phyloP scores from a whole-genome alignment of 2,888 invertebrate species.

The Drosophila parthenogenetica region DNA sequence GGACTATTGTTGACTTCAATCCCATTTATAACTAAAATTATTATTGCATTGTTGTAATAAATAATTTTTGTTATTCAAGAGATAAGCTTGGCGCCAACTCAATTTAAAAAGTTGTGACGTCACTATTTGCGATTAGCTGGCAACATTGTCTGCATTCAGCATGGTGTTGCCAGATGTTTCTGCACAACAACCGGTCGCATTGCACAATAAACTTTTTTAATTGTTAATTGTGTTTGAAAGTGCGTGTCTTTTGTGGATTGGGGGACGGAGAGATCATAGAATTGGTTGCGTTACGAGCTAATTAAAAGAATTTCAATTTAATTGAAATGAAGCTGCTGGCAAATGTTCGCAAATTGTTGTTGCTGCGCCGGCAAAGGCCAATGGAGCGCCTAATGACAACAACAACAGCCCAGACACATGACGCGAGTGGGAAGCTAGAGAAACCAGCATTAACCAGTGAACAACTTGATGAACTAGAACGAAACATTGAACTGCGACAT shows the following conservation, averaged over 20 bases:
- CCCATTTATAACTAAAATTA: slow-evolving; percentile 5
- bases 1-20: slow-evolving; percentile 25
- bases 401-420: slow-evolving; percentile 31
- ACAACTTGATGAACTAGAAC: slow-evolving; percentile 72
- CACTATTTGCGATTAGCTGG: slow-evolving; percentile 26
- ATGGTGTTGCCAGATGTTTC: slow-evolving; percentile 38
- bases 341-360: slow-evolving; percentile 49
- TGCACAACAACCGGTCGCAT: slow-evolving; percentile 18
- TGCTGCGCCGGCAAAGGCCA: slow-evolving; percentile 34
- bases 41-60: slow-evolving; percentile 16
- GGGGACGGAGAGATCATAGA: slow-evolving; percentile 12
- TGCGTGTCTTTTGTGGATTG: slow-evolving; percentile 35
- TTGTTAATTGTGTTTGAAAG: slow-evolving; percentile 32
- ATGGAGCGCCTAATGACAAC: slow-evolving; percentile 53
- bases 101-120: slow-evolving; percentile 29
- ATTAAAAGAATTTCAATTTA: slow-evolving; percentile 57
- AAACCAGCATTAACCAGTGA: slow-evolving; percentile 50
- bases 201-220: slow-evolving; percentile 50
- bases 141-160: slow-evolving; percentile 7
- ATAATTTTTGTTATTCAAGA: slow-evolving; percentile 3
- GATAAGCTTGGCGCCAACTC: slow-evolving; percentile 18
- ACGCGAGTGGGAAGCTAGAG: slow-evolving; percentile 11
- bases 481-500: slow-evolving; percentile 71
- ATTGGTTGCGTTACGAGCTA: slow-evolving; percentile 15
- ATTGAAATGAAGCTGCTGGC: slow-evolving; percentile 68